phyloP scores from a whole-genome alignment of 2,888 invertebrate genomes.

The Bruchidius siliquastri region DNA sequence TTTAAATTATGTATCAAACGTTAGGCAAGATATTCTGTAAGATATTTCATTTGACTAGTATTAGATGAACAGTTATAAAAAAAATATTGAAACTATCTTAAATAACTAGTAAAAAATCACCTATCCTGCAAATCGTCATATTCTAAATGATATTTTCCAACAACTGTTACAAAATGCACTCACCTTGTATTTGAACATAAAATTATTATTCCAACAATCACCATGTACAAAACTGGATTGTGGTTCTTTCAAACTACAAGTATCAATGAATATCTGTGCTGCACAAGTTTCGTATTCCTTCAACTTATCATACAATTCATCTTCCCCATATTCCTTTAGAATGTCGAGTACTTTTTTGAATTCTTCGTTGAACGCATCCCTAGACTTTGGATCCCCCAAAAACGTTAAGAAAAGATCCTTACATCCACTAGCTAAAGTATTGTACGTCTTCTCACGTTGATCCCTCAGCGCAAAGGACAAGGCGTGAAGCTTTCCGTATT shows the following conservation, averaged over 20 bases:
- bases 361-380: not conserved
- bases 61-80: no score
- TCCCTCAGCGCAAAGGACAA: slow-evolving; percentile 21
- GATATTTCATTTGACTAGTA: no score
- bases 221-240: not conserved
- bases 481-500: slow-evolving; percentile 23
- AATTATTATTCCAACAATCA: slow-evolving; percentile 4
- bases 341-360: not conserved
- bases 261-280: not conserved
- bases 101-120: no score
- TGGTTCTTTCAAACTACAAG: not conserved
- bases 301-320: not conserved
- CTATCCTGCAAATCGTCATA: no score
- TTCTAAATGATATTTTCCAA: no score
- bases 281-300: not conserved
- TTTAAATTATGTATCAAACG: no score
- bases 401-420: not conserved
- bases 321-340: not conserved
- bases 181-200: slow-evolving; percentile 3
- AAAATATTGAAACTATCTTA: no score
- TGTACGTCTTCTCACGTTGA: slow-evolving; percentile 14
- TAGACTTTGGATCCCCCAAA: not conserved
- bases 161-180: not conserved
- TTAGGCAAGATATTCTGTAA: no score
- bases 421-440: not conserved